phyloP scores from a whole-genome alignment of 2,113 vertebrate genomes.

The Alligator sinensis region DNA sequence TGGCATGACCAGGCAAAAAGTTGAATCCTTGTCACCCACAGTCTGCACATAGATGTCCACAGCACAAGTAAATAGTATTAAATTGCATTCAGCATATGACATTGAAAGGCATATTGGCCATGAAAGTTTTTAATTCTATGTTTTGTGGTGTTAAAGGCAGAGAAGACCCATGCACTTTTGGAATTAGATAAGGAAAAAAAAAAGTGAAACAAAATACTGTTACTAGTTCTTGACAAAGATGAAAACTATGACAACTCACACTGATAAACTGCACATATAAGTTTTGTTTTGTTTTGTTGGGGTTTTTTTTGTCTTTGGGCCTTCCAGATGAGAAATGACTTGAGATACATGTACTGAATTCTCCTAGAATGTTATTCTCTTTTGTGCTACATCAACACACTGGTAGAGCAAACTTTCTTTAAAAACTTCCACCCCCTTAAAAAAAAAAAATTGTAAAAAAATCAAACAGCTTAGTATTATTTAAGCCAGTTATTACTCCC shows the following conservation, averaged over 20 bases:
- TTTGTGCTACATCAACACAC: neutral
- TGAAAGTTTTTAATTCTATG: neutral
- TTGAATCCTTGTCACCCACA: neutral
- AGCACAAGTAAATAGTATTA: neutral
- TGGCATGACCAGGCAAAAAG: neutral
- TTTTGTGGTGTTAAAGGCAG: neutral
- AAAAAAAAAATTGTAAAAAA: too few species aligned
- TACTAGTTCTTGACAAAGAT: neutral
- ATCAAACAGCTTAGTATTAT: neutral
- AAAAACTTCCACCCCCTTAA: neutral
- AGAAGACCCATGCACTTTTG: fast-evolving
- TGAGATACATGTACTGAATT: neutral
- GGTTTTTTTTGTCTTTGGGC: neutral
- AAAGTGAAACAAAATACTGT: neutral
- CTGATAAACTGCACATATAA: neutral
- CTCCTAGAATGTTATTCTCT: neutral
- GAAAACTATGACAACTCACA: neutral
- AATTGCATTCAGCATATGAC: neutral
- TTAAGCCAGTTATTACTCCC: neutral
- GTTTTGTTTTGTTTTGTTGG: neutral
- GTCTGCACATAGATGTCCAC: neutral
- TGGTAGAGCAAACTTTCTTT: neutral
- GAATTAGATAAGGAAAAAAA: neutral
- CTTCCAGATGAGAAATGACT: neutral
- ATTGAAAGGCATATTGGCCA: neutral